phyloP scores from a whole-genome alignment of 2,113 vertebrate species.

The Lycaon pictus region DNA sequence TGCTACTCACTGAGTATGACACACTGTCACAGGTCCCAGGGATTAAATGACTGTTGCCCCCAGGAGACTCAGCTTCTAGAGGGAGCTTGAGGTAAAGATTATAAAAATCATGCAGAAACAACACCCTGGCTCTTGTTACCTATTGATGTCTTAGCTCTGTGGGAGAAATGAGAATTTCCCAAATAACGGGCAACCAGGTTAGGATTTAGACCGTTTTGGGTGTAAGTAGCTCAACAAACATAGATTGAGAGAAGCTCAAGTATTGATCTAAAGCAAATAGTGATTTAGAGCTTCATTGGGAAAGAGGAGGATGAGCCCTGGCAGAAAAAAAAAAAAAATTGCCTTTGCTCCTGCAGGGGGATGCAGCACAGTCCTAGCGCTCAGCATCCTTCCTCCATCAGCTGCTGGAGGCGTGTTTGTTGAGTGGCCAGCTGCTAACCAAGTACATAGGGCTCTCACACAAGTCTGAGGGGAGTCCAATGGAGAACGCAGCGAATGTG shows the following conservation, averaged over 20 bases:
- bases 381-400: not conserved
- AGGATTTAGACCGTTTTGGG: not conserved
- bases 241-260: not conserved
- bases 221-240: not conserved
- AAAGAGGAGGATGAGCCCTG: not conserved
- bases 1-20: constrained; percentile 1
- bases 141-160: not conserved
- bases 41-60: not conserved
- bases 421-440: not conserved
- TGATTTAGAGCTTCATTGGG: not conserved
- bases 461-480: not conserved
- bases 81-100: not conserved
- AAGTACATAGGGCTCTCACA: not conserved
- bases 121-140: not conserved
- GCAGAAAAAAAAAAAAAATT: not conserved
- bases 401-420: not conserved
- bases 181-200: not conserved
- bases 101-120: constrained; percentile 11
- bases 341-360: not conserved
- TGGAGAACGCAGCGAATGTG: not conserved
- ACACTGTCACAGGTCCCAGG: not conserved
- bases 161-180: constrained; percentile 51
- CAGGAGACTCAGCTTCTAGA: not conserved
- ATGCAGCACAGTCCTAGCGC: not conserved
- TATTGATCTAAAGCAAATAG: not conserved